phyloP scores from a whole-genome alignment of 2,113 vertebrate genomes.

The Labrus mixtus region DNA sequence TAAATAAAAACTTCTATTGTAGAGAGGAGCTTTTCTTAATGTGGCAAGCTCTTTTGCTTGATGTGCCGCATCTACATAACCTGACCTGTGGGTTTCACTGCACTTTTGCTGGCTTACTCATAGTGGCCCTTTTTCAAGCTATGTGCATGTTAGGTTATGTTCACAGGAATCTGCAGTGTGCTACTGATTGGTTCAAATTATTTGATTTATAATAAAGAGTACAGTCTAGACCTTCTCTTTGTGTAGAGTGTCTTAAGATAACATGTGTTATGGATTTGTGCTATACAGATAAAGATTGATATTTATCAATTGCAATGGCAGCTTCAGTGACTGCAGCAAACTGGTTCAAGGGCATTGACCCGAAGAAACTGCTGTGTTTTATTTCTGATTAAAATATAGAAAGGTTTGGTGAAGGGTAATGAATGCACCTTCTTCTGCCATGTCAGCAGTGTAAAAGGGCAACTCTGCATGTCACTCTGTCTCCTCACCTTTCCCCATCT shows the following conservation, averaged over 20 bases:
- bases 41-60: too few relatives aligned
- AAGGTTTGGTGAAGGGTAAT: slow-evolving; percentile 65
- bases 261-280: too few relatives aligned
- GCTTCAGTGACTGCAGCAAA: slow-evolving; percentile 6
- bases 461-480: slow-evolving; percentile 29
- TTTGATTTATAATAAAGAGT: slow-evolving; percentile 6
- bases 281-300: too few relatives aligned
- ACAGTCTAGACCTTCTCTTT: too few relatives aligned
- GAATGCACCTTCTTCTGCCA: slow-evolving; percentile 54
- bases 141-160: slow-evolving; percentile 21
- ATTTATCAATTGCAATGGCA: slow-evolving; percentile 21
- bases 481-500: slow-evolving; percentile 18
- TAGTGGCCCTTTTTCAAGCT: slow-evolving; percentile 13
- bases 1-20: too few relatives aligned
- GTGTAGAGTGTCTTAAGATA: too few relatives aligned
- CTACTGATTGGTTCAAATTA: slow-evolving; percentile 41
- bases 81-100: too few relatives aligned
- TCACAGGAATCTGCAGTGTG: slow-evolving; percentile 7
- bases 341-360: slow-evolving; percentile 30
- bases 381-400: slow-evolving; percentile 50
- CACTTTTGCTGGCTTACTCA: too few relatives aligned
- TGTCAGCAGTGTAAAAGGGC: slow-evolving; percentile 65
- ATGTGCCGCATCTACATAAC: too few relatives aligned
- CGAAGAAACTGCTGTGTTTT: slow-evolving; percentile 15
- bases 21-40: too few relatives aligned